phyloP scores from a whole-genome alignment of 2,113 vertebrate genomes.

The human region GRCh38 chr9:888001-888500 shows the following conservation, averaged over 20 bases:
- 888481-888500: too few species aligned
- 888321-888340: too few species aligned
- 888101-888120: background rate
- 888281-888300: background rate
- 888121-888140: background rate
- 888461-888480: too few species aligned
- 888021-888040: background rate
- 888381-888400: too few species aligned
- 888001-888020: background rate
- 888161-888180: background rate
- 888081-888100: background rate
- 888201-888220: background rate
- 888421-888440: too few species aligned
- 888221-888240: accelerated
- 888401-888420: too few species aligned
- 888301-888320: too few species aligned
- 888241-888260: background rate
- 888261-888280: background rate
- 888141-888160: background rate
- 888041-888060: background rate
- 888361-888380: too few species aligned
- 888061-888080: background rate
- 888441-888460: too few species aligned
- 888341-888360: too few species aligned
- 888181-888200: background rate